These are phyloP conservation scores for Danio rerio DNA, from an alignment of 2,113 vertebrate genomes.

Conservation along the genomic window GRCz12tu NC_133179.1:14956501-14957000, in stretches of 20 bases:
- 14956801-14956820: slow-evolving; percentile 57
- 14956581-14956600: slow-evolving; percentile 43
- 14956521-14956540: slow-evolving; percentile 12
- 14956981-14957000: slow-evolving; percentile 1
- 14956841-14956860: slow-evolving; percentile 41
- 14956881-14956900: slow-evolving; percentile 52
- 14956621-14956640: not conserved
- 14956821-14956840: slow-evolving; percentile 64
- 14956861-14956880: slow-evolving; percentile 58
- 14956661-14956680: slow-evolving; percentile 11
- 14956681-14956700: slow-evolving; percentile 46
- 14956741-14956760: slow-evolving; percentile 79
- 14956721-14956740: slow-evolving; percentile 80
- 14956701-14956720: slow-evolving; percentile 55
- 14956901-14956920: slow-evolving; percentile 24
- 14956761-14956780: slow-evolving; percentile 70
- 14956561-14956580: slow-evolving; percentile 20
- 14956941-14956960: slow-evolving; percentile 5
- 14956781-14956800: slow-evolving; percentile 63
- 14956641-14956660: slow-evolving; percentile 16
- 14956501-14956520: not conserved
- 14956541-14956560: slow-evolving; percentile 62
- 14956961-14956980: slow-evolving; percentile 15
- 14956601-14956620: slow-evolving; percentile 11
- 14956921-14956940: slow-evolving; percentile 24